phyloP scores from a whole-genome alignment of 2,888 invertebrate genomes.

The Cecidostiba fungosa region DNA sequence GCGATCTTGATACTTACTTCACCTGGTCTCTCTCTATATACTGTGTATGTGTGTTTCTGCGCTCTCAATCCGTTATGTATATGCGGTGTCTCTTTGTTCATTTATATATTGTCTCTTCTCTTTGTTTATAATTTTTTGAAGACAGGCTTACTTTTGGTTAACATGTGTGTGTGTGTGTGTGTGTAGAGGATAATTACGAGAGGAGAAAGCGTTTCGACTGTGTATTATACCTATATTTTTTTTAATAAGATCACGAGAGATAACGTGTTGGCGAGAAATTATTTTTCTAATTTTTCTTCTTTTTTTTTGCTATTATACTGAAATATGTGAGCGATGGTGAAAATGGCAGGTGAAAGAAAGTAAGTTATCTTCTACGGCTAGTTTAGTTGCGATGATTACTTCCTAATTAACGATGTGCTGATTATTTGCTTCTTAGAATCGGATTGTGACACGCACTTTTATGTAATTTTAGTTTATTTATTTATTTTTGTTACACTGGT shows the following conservation, averaged over 20 bases:
- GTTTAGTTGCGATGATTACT: neutral
- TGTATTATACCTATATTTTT: neutral
- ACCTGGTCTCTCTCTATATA: neutral
- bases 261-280: neutral
- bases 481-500: neutral
- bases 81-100: too few relatives aligned
- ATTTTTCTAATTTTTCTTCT: neutral
- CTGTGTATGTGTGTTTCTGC: too few relatives aligned
- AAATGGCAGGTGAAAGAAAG: neutral
- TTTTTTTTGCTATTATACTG: neutral
- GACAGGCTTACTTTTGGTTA: neutral
- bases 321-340: too few relatives aligned
- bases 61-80: too few relatives aligned
- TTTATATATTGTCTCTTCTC: too few relatives aligned
- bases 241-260: neutral
- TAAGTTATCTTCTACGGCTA: neutral
- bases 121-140: too few relatives aligned
- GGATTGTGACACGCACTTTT: neutral
- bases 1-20: slow-evolving; percentile 35
- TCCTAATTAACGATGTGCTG: neutral
- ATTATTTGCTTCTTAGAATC: neutral
- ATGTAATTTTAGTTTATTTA: neutral
- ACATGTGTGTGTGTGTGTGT: too few relatives aligned
- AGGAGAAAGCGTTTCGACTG: neutral
- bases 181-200: neutral